phyloP scores from a whole-genome alignment of 2,888 invertebrate genomes.

The Apamea sordens region DNA sequence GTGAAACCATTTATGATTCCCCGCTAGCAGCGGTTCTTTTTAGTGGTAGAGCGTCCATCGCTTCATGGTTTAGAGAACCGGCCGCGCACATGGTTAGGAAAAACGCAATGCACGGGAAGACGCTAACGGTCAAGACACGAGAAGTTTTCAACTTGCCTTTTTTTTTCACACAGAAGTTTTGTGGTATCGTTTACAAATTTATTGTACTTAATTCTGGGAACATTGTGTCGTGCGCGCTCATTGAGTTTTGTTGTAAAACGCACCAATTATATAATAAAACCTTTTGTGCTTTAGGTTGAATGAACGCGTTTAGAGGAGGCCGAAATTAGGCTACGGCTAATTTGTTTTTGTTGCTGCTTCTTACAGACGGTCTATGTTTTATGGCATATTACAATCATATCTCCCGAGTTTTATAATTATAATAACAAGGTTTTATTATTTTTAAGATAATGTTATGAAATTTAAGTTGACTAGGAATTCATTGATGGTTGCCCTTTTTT shows the following conservation, averaged over 20 bases:
- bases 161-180: conserved; percentile 87
- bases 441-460: conserved; percentile 22
- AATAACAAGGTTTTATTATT: conserved; percentile 30
- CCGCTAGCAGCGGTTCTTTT: conserved; percentile 40
- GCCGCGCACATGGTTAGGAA: background rate
- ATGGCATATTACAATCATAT: conserved; percentile 55
- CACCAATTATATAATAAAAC: conserved; percentile 83
- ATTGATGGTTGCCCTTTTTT: background rate
- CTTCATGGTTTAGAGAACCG: conserved; percentile 19
- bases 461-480: conserved; percentile 3
- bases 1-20: conserved; percentile 69
- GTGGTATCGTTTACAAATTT: conserved; percentile 89
- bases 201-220: conserved; percentile 85
- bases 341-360: conserved; percentile 64
- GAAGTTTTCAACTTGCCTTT: conserved; percentile 56
- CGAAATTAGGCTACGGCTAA: conserved; percentile 65
- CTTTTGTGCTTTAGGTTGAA: conserved; percentile 73
- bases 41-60: conserved; percentile 45
- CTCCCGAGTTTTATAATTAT: conserved; percentile 37
- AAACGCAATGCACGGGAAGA: conserved; percentile 46
- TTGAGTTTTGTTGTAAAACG: conserved; percentile 82
- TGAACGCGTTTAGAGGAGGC: conserved; percentile 67
- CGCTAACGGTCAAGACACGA: conserved; percentile 22
- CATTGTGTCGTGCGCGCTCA: conserved; percentile 80
- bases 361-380: conserved; percentile 56